Conservation (phyloP, 2,113 vertebrate genomes). For the Microcebus griseorufus region DNA sequence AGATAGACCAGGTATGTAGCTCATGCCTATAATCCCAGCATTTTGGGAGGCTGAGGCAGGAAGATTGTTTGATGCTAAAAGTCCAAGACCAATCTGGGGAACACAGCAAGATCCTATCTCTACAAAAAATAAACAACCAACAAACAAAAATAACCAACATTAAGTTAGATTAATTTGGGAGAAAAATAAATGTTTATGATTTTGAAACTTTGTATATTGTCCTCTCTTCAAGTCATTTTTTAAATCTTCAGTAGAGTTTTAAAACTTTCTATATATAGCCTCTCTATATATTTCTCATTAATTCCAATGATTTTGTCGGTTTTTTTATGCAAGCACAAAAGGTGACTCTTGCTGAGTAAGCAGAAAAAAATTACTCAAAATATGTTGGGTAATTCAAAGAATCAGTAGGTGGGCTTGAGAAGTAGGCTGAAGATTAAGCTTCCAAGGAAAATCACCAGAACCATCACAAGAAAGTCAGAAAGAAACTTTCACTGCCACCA, state of each 20-base stretch:
- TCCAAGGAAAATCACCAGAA: neutral
- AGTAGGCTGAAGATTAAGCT: neutral
- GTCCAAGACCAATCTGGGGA: no score
- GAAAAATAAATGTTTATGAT: neutral
- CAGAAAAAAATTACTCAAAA: neutral
- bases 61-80: no score
- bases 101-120: no score
- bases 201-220: neutral
- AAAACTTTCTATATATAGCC: neutral
- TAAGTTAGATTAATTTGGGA: neutral
- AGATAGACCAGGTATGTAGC: no score
- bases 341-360: neutral
- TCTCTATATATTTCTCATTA: neutral
- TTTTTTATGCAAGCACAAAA: neutral
- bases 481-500: neutral
- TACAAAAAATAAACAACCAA: no score
- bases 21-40: no score
- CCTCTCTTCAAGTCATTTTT: neutral
- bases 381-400: neutral
- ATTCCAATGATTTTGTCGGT: neutral
- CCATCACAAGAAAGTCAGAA: neutral
- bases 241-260: neutral
- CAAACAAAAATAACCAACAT: neutral
- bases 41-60: no score
- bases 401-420: neutral